Conservation (phyloP, 2,888 invertebrate species). For the Drosophila dives region DNA sequence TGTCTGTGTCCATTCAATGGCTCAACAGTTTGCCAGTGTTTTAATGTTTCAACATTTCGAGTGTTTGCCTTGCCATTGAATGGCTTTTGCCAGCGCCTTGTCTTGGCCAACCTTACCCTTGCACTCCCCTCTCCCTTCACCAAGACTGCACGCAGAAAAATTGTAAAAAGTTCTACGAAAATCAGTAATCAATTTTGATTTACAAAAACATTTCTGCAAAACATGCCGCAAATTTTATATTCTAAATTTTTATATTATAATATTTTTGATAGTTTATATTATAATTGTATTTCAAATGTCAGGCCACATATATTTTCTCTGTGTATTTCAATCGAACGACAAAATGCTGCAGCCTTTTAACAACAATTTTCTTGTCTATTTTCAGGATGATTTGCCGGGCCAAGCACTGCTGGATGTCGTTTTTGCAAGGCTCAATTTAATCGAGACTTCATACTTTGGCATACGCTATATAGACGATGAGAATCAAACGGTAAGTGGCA, state of each 20-base stretch:
- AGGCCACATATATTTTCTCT: background rate
- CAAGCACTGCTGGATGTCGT: slow-evolving; percentile 96
- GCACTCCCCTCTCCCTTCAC: slow-evolving; percentile 13
- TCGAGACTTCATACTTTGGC: slow-evolving; percentile 98
- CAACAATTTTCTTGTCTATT: slow-evolving; percentile 82
- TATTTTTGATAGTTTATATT: background rate
- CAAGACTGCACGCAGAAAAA: background rate
- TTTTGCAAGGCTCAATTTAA: slow-evolving; percentile 95
- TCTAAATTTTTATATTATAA: background rate
- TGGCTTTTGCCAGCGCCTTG: slow-evolving; percentile 48
- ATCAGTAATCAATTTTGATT: background rate
- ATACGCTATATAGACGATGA: slow-evolving; percentile 96
- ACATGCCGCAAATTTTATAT: background rate
- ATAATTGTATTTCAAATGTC: background rate
- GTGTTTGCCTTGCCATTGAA: slow-evolving; percentile 61
- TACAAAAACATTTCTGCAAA: too few species aligned
- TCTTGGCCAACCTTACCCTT: slow-evolving; percentile 37
- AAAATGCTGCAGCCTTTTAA: slow-evolving; percentile 55
- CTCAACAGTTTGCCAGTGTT: slow-evolving; percentile 76
- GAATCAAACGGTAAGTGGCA: slow-evolving; percentile 94
- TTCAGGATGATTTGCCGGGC: slow-evolving; percentile 95
- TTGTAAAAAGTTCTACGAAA: background rate
- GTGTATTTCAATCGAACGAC: background rate
- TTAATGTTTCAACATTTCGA: slow-evolving; percentile 50
- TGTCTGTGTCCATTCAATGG: slow-evolving; percentile 67